These are phyloP conservation scores for Perdita meconis DNA, from an alignment of 2,888 invertebrate species.

Conservation along the genomic window DNA sequence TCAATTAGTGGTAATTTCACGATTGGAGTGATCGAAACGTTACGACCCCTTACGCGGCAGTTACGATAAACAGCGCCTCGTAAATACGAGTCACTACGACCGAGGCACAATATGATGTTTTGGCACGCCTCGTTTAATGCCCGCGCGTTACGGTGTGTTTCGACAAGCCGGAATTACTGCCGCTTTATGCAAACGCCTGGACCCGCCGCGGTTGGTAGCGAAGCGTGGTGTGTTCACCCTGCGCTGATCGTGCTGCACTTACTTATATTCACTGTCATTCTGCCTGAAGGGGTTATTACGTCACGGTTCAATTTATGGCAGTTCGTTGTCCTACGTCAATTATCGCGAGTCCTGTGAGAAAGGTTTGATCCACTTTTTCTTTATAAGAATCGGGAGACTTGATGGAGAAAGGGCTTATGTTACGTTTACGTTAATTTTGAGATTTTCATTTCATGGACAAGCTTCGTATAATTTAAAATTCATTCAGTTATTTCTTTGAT, in stretches of 20 bases:
- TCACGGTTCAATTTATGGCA: constrained; percentile 15
- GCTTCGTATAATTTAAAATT: no score
- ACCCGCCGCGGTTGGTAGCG: not conserved
- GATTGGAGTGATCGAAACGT: constrained; percentile 39
- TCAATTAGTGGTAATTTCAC: constrained; percentile 32
- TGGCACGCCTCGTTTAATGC: constrained; percentile 56
- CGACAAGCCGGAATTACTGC: constrained; percentile 34
- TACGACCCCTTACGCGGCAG: constrained; percentile 46
- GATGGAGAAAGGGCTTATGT: no score
- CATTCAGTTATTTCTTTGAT: no score
- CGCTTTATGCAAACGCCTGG: constrained; percentile 29
- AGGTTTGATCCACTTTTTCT: no score
- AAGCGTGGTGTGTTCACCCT: not conserved
- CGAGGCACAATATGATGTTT: constrained; percentile 48
- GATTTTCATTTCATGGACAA: no score
- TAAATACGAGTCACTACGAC: constrained; percentile 58
- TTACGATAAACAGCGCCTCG: constrained; percentile 55
- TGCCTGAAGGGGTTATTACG: not conserved
- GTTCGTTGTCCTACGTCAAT: not conserved
- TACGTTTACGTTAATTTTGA: no score
- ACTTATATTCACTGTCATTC: constrained; percentile 22
- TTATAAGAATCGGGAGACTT: no score
- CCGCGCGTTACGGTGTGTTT: constrained; percentile 32
- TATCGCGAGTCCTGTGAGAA: constrained; percentile 10
- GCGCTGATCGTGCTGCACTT: not conserved